These are phyloP conservation scores for Callosobruchus maculatus DNA, from an alignment of 2,888 invertebrate genomes.

Conservation along the genomic window DNA sequence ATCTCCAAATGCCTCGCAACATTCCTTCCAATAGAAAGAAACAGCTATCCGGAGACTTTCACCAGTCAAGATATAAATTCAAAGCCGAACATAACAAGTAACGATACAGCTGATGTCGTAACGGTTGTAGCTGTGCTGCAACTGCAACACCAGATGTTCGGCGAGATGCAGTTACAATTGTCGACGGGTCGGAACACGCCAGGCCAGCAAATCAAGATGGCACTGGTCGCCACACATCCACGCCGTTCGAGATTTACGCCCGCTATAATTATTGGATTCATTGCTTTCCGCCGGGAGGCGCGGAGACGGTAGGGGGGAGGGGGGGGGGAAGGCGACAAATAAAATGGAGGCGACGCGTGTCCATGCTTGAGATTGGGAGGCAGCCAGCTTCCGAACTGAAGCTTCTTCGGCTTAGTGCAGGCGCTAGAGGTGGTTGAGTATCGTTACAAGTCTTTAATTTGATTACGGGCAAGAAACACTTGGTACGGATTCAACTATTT, in stretches of 20 bases:
- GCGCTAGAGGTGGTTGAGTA: too few relatives aligned
- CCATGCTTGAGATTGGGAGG: background rate
- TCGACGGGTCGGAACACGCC: conserved; percentile 19
- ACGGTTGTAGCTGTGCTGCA: background rate
- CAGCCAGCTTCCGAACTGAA: background rate
- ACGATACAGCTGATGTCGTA: too few relatives aligned
- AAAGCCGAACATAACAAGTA: too few relatives aligned
- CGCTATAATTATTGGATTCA: conserved; percentile 36
- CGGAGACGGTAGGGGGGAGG: background rate
- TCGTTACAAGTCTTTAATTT: too few relatives aligned
- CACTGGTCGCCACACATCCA: conserved; percentile 22
- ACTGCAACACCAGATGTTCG: conserved; percentile 16
- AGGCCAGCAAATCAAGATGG: conserved; percentile 33
- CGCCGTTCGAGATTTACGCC: conserved; percentile 30
- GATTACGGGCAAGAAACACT: too few relatives aligned
- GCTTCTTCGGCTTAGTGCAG: too few relatives aligned
- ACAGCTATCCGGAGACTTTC: too few relatives aligned
- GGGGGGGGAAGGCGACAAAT: conserved; percentile 7
- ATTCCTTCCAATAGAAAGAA: too few relatives aligned
- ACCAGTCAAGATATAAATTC: too few relatives aligned
- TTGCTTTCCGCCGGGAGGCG: conserved; percentile 22
- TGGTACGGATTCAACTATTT: too few relatives aligned
- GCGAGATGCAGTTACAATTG: conserved; percentile 17
- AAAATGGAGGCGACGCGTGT: background rate
- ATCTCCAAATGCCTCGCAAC: too few relatives aligned